Conservation (phyloP, 2,113 vertebrate genomes). For the Oryzias curvinotus region DNA sequence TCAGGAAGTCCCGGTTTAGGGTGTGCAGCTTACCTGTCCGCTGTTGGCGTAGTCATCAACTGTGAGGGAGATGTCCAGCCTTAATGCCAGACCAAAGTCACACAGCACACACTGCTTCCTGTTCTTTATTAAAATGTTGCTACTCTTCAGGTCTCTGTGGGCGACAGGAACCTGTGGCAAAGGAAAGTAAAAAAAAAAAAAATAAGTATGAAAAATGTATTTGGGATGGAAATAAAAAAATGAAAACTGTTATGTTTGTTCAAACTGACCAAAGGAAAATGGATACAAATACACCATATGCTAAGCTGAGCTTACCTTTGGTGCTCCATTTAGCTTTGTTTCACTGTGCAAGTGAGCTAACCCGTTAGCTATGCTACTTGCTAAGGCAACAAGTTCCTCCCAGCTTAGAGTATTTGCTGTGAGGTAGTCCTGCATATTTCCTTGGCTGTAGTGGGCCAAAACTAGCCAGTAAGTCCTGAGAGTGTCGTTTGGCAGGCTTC, state of each 20-base stretch:
- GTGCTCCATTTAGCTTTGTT: constrained; percentile 73
- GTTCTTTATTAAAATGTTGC: constrained; percentile 86
- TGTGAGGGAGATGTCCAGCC: constrained; percentile 83
- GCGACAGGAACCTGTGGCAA: constrained; percentile 79
- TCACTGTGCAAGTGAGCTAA: constrained; percentile 89
- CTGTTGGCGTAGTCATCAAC: constrained; percentile 89
- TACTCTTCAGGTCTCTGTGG: constrained; percentile 90
- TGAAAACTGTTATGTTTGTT: neutral
- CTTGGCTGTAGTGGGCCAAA: constrained; percentile 83
- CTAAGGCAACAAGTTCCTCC: constrained; percentile 82
- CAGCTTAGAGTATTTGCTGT: constrained; percentile 81
- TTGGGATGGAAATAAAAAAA: neutral
- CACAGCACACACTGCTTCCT: constrained; percentile 82
- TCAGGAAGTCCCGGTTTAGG: neutral
- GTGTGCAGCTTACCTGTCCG: constrained; percentile 78
- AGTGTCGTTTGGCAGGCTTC: constrained; percentile 41
- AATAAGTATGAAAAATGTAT: neutral
- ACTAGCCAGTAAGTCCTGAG: constrained; percentile 89
- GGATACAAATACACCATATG: neutral
- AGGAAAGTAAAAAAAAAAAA: neutral
- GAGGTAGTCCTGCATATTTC: constrained; percentile 90
- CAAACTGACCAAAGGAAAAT: too few species aligned
- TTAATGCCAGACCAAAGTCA: constrained; percentile 87
- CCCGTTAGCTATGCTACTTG: constrained; percentile 80
- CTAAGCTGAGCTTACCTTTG: constrained; percentile 64